These are phyloP conservation scores for Microplitis manilae DNA, from an alignment of 2,888 invertebrate species.

Conservation along the genomic window DNA sequence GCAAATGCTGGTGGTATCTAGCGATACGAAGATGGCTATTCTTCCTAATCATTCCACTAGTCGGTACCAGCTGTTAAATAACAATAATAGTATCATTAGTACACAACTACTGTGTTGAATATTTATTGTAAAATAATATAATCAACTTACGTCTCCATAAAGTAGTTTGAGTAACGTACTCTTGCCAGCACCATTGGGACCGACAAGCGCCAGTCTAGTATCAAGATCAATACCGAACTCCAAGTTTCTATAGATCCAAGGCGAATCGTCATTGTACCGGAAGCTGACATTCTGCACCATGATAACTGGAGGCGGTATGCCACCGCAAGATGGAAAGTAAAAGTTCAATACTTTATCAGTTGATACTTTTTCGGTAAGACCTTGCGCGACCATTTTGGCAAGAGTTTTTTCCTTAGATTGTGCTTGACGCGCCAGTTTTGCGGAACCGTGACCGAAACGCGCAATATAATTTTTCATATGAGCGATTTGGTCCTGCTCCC, in stretches of 20 bases:
- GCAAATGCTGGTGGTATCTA: slow-evolving; percentile 98
- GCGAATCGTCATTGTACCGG: slow-evolving; percentile 88
- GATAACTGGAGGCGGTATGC: slow-evolving; percentile 98
- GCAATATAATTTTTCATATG: slow-evolving; percentile 99
- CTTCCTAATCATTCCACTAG: slow-evolving; percentile 97
- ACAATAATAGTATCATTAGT: background rate
- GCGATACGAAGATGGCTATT: slow-evolving; percentile 98
- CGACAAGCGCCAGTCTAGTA: slow-evolving; percentile 94
- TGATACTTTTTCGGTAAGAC: slow-evolving; percentile 94
- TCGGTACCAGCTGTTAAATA: slow-evolving; percentile 83
- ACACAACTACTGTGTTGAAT: slow-evolving; percentile 21
- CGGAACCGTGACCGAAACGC: slow-evolving; percentile 98
- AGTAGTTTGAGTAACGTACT: slow-evolving; percentile 96
- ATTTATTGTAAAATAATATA: slow-evolving; percentile 3
- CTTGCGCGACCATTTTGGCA: slow-evolving; percentile 99
- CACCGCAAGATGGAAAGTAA: slow-evolving; percentile 94
- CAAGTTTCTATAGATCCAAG: slow-evolving; percentile 95
- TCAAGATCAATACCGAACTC: slow-evolving; percentile 99
- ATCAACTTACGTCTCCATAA: slow-evolving; percentile 87
- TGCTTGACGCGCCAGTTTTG: slow-evolving; percentile 97
- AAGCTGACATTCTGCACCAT: slow-evolving; percentile 99
- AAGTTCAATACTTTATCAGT: slow-evolving; percentile 94
- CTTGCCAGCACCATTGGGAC: slow-evolving; percentile 99
- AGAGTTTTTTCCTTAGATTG: slow-evolving; percentile 99
- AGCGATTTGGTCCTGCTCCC: slow-evolving; percentile 99